phyloP scores from a whole-genome alignment of 2,888 invertebrate genomes.

The Physocephala rufipes region DNA sequence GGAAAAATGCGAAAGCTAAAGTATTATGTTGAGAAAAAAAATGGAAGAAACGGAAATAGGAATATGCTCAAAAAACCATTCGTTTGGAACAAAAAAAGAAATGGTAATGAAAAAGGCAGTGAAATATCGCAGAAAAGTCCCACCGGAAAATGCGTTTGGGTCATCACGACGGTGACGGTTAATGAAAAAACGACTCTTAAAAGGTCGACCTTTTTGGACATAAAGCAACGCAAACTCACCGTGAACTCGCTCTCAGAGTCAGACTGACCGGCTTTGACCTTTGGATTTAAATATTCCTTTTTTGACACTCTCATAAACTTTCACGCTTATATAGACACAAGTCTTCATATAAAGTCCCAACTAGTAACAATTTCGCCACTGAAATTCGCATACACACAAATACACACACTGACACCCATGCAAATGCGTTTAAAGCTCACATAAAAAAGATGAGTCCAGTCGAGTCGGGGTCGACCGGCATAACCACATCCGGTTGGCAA shows the following conservation, averaged over 20 bases:
- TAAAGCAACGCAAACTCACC: background rate
- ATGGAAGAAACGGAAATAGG: background rate
- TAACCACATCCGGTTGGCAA: slow-evolving; percentile 15
- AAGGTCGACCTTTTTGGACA: background rate
- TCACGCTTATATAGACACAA: background rate
- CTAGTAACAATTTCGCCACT: no score
- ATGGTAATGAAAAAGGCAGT: no score
- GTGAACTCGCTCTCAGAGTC: background rate
- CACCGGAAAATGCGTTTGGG: slow-evolving; percentile 23
- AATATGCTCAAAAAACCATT: no score
- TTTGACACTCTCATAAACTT: background rate
- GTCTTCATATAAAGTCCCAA: background rate
- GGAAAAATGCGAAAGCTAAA: background rate
- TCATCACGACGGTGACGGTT: background rate
- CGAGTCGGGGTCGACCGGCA: background rate
- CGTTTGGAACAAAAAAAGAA: no score
- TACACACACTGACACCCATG: no score
- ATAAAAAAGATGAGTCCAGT: no score
- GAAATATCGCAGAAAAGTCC: no score
- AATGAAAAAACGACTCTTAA: background rate
- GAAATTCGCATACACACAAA: no score
- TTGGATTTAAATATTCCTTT: no score
- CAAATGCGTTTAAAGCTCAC: no score
- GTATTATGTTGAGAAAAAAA: background rate
- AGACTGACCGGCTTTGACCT: no score